phyloP scores from a whole-genome alignment of 2,113 vertebrate genomes.

The Pteropus alecto region DNA sequence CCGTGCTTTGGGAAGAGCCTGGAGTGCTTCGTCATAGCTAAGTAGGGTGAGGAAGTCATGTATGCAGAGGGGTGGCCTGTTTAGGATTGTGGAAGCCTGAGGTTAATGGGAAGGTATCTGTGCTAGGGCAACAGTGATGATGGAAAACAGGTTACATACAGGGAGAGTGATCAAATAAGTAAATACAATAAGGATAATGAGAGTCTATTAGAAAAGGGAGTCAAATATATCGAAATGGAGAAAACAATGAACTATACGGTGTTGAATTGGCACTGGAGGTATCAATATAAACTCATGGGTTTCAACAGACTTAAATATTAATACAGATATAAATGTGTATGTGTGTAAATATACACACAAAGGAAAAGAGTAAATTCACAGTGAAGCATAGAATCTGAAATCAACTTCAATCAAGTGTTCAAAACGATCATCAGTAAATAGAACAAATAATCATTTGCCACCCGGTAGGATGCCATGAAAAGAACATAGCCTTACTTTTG shows the following conservation, averaged over 20 bases:
- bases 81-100: neutral
- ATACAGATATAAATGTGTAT: neutral
- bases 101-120: neutral
- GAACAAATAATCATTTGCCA: neutral
- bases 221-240: slow-evolving; percentile 8
- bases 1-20: neutral
- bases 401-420: neutral
- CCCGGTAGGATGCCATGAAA: neutral
- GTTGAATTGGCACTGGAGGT: neutral
- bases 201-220: neutral
- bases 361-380: neutral
- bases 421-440: neutral
- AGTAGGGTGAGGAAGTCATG: neutral
- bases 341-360: neutral
- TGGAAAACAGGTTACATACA: neutral
- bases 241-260: neutral
- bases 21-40: neutral
- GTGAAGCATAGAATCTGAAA: neutral
- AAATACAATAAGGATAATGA: neutral
- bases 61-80: neutral
- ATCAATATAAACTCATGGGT: neutral
- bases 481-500: neutral
- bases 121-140: neutral
- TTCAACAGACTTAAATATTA: neutral
- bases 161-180: neutral